Evolutionary conservation across 2,888 invertebrate species (phyloP).

Genomic region (Leistus spinibarbis): DNA sequence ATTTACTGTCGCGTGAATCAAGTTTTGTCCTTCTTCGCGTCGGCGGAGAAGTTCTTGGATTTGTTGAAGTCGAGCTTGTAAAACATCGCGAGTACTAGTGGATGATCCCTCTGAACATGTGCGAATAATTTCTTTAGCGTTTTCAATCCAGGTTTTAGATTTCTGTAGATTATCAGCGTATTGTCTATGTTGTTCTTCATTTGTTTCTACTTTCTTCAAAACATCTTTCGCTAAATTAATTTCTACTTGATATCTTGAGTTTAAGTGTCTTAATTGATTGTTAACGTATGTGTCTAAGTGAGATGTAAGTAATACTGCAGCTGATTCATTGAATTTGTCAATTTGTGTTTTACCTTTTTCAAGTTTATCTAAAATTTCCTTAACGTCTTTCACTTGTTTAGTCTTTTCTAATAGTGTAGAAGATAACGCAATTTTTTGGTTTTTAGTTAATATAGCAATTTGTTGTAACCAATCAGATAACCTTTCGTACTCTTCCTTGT

Average conservation of each 20-base stretch:
- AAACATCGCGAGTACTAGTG: constrained; percentile 78
- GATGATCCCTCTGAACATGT: constrained; percentile 80
- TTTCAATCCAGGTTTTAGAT: constrained; percentile 84
- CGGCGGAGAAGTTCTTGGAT: constrained; percentile 80
- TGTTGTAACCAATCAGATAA: constrained; percentile 92
- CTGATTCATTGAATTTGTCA: constrained; percentile 80
- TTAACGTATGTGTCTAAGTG: constrained; percentile 87
- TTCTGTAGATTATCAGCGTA: constrained; percentile 78
- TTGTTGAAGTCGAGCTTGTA: constrained; percentile 80
- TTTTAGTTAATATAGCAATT: constrained; percentile 88
- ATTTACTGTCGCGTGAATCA: constrained; percentile 85
- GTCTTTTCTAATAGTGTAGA: constrained; percentile 82
- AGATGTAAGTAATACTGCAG: constrained; percentile 76
- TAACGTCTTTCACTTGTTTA: constrained; percentile 82
- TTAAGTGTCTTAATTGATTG: constrained; percentile 83
- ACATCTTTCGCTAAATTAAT: constrained; percentile 89
- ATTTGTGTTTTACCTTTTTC: constrained; percentile 81
- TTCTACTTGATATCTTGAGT: constrained; percentile 87
- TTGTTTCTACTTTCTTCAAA: constrained; percentile 87
- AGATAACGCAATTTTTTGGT: constrained; percentile 82
- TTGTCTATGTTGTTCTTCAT: constrained; percentile 82
- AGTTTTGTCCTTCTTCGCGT: constrained; percentile 85
- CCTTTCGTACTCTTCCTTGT: constrained; percentile 91
- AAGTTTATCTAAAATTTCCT: constrained; percentile 75
- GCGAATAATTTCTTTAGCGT: constrained; percentile 81